These are phyloP conservation scores for Drosophila buzzatii DNA, from an alignment of 2,888 invertebrate species.

Conservation along the genomic window DNA sequence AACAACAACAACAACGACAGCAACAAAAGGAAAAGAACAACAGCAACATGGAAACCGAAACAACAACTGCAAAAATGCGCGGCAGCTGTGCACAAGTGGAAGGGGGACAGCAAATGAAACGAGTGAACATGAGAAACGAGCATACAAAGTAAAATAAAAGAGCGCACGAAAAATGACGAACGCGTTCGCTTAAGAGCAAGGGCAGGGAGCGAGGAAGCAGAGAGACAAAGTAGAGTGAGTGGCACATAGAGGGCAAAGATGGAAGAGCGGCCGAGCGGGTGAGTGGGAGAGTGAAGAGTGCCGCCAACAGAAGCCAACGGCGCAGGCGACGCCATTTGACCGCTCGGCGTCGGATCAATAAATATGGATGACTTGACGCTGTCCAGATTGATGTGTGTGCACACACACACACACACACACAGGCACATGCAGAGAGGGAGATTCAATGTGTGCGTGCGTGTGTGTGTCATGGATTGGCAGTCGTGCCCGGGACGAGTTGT, in stretches of 20 bases:
- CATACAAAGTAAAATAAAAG: conserved; percentile 19
- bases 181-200: conserved; percentile 28
- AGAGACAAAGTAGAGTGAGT: neutral
- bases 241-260: conserved; percentile 4
- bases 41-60: conserved; percentile 53
- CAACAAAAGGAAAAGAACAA: conserved; percentile 56
- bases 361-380: conserved; percentile 77
- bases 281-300: conserved; percentile 1
- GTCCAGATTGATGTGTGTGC: conserved; percentile 69
- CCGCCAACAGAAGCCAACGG: conserved; percentile 55
- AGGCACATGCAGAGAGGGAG: conserved; percentile 6
- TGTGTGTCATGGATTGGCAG: conserved; percentile 16
- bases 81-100: conserved; percentile 18
- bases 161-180: conserved; percentile 42
- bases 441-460: conserved; percentile 2
- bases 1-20: conserved; percentile 47
- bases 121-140: conserved; percentile 50
- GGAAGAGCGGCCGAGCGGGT: neutral
- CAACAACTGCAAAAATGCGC: conserved; percentile 28
- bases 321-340: conserved; percentile 65
- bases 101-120: conserved; percentile 31
- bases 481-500: conserved; percentile 46
- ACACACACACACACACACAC: conserved; percentile 10
- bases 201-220: neutral
- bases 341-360: conserved; percentile 71